These are phyloP conservation scores for Lutjanus argentimaculatus DNA, from an alignment of 2,797 vertebrate species.

Conservation along the genomic window DNA sequence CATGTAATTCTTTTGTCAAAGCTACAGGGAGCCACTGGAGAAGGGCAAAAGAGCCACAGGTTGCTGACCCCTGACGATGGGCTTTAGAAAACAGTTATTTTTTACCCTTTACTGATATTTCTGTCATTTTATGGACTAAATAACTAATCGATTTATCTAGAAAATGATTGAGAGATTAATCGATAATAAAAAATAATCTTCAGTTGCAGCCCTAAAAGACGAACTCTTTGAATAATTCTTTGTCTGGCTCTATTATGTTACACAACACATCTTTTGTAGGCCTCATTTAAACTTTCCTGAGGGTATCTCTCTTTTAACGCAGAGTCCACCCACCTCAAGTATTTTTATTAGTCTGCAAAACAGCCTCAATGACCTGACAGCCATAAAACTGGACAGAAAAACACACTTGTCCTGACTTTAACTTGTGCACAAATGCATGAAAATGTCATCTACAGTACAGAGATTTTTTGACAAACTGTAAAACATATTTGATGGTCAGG, in stretches of 20 bases:
- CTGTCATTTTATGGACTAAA: no score
- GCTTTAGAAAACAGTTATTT: no score
- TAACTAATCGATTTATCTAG: no score
- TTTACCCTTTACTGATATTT: no score
- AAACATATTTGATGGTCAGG: slow-evolving; percentile 17
- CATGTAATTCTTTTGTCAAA: no score
- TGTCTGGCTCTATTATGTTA: neutral
- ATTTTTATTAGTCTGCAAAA: slow-evolving; percentile 75
- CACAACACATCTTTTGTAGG: slow-evolving; percentile 33
- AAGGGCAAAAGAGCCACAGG: accelerated
- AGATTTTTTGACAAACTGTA: slow-evolving; percentile 2
- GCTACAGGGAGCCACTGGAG: no score
- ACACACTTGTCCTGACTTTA: slow-evolving; percentile 40
- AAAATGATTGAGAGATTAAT: no score
- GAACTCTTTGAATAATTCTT: slow-evolving; percentile 3
- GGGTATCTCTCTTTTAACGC: slow-evolving; percentile 54
- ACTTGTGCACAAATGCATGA: neutral
- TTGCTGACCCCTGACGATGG: no score
- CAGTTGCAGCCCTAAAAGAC: no score
- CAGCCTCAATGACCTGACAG: slow-evolving; percentile 44
- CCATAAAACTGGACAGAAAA: slow-evolving; percentile 33
- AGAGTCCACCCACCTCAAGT: slow-evolving; percentile 68
- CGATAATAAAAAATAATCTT: no score
- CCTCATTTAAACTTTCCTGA: slow-evolving; percentile 47
- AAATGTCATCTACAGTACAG: neutral